These are phyloP conservation scores for Anoplopoma fimbria DNA, from an alignment of 2,113 vertebrate genomes.

Conservation along the genomic window DNA sequence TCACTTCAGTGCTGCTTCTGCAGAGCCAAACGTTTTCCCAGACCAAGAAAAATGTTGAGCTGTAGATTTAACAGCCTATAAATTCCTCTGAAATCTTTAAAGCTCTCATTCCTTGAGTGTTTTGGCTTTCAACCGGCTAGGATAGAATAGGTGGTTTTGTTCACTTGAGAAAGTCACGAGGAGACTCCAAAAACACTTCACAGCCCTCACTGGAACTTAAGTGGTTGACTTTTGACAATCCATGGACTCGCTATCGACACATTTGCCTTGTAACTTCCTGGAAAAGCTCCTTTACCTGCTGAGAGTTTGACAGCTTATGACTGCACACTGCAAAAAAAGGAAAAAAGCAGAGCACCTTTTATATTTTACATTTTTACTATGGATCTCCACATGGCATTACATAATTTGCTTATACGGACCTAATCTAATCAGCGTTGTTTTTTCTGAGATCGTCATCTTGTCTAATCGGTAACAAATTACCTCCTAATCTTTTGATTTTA, in stretches of 20 bases:
- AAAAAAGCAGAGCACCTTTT: constrained; percentile 68
- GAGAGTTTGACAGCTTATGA: constrained; percentile 42
- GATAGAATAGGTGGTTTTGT: constrained; percentile 59
- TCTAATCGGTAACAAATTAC: constrained; percentile 75
- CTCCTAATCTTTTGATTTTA: constrained; percentile 70
- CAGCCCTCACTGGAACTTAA: constrained; percentile 56
- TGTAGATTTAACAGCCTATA: constrained; percentile 61
- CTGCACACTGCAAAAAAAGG: constrained; percentile 50
- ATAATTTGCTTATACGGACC: constrained; percentile 57
- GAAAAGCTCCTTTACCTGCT: constrained; percentile 50
- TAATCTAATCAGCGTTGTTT: constrained; percentile 59
- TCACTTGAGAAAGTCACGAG: constrained; percentile 67
- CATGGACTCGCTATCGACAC: constrained; percentile 40
- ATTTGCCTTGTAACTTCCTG: constrained; percentile 59
- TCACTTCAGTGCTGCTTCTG: constrained; percentile 51
- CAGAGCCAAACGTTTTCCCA: constrained; percentile 47
- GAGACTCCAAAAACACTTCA: constrained; percentile 71
- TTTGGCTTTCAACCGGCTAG: constrained; percentile 33
- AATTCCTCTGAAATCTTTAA: constrained; percentile 69
- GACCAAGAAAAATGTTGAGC: constrained; percentile 72
- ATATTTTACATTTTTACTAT: constrained; percentile 49
- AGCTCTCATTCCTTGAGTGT: constrained; percentile 48
- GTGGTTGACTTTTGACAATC: constrained; percentile 73
- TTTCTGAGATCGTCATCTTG: constrained; percentile 45
- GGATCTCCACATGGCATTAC: constrained; percentile 47